phyloP scores from a whole-genome alignment of 2,888 invertebrate genomes.

The Caenorhabditis auriculariae region DNA sequence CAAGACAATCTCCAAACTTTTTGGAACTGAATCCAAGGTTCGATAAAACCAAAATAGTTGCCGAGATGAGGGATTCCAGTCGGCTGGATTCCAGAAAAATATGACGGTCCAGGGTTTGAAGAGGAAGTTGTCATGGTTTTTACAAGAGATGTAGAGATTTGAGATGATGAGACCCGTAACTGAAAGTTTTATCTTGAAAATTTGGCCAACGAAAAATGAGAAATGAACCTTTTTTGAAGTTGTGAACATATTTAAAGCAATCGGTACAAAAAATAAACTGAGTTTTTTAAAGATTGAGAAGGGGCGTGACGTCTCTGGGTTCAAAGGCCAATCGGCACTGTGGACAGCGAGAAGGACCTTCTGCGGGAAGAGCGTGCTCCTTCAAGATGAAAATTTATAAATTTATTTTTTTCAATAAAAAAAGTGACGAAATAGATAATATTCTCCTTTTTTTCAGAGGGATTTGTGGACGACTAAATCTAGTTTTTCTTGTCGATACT shows the following conservation, averaged over 20 bases:
- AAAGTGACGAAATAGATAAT: too few relatives aligned
- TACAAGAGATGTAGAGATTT: too few relatives aligned
- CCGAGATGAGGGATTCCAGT: slow-evolving; percentile 91
- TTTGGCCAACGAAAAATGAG: neutral
- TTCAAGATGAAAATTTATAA: too few relatives aligned
- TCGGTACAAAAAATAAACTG: neutral
- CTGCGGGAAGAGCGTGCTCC: slow-evolving; percentile 28
- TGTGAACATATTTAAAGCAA: neutral
- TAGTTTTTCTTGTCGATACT: too few relatives aligned
- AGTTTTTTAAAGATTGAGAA: slow-evolving; percentile 44
- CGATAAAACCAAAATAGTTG: slow-evolving; percentile 91
- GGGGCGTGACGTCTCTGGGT: slow-evolving; percentile 44
- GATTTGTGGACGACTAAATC: too few relatives aligned
- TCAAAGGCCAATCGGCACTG: slow-evolving; percentile 46
- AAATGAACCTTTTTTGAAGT: too few relatives aligned
- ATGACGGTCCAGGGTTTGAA: slow-evolving; percentile 16
- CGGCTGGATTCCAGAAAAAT: slow-evolving; percentile 84
- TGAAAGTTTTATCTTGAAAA: too few relatives aligned
- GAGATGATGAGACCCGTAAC: too few relatives aligned
- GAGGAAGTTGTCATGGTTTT: too few relatives aligned
- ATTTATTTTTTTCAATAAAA: too few relatives aligned
- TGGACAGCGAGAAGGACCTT: slow-evolving; percentile 39
- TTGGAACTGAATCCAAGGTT: slow-evolving; percentile 83
- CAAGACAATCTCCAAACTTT: slow-evolving; percentile 13
- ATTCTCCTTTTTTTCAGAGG: too few relatives aligned